Evolutionary conservation across 2,113 vertebrate species (phyloP).

Genomic region (Tichodroma muraria): DNA sequence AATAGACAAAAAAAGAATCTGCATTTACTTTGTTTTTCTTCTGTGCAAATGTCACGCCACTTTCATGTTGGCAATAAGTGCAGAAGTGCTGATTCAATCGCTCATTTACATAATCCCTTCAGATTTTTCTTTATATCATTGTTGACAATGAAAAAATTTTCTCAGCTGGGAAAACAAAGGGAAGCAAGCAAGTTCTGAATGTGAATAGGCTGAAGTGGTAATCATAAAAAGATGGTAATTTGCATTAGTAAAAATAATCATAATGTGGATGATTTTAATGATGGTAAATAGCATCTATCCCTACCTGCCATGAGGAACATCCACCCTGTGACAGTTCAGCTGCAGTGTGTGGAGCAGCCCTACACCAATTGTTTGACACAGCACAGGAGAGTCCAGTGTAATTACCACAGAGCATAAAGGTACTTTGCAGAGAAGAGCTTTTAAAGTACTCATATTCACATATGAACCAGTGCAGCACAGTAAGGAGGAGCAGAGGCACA

Average conservation of each 20-base stretch:
- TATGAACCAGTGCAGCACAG: background rate
- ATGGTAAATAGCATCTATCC: background rate
- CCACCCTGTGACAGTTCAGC: background rate
- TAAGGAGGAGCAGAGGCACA: background rate
- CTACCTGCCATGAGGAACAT: background rate
- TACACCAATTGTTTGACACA: background rate
- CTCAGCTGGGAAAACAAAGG: background rate
- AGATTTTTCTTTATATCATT: background rate
- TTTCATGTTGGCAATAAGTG: background rate
- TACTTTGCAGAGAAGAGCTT: background rate
- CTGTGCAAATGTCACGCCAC: background rate
- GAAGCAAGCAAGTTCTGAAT: background rate
- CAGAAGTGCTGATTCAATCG: conserved; percentile 10
- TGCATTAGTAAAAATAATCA: background rate
- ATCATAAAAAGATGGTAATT: background rate
- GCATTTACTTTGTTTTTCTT: conserved; percentile 6
- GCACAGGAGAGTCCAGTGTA: background rate
- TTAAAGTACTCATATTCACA: background rate
- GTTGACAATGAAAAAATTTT: background rate
- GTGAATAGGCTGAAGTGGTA: background rate
- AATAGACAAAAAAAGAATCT: background rate
- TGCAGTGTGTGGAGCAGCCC: background rate
- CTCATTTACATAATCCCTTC: conserved; percentile 32
- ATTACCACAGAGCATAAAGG: background rate
- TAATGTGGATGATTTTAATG: background rate